Evolutionary conservation across 2,888 invertebrate genomes (phyloP).

Genomic region (Drosophila subsilvestris): DNA sequence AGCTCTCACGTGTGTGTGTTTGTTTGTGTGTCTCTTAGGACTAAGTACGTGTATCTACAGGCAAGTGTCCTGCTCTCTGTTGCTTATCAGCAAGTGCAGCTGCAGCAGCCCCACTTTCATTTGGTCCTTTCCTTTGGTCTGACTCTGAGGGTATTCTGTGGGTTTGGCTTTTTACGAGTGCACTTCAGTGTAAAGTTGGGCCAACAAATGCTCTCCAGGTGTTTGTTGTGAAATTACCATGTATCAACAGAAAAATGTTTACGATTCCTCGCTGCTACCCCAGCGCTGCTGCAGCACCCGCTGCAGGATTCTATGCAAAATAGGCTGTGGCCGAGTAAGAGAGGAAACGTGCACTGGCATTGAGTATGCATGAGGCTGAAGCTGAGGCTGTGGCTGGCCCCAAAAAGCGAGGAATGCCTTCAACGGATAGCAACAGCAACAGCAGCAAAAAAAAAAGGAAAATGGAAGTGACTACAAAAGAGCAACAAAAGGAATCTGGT

Average conservation of each 20-base stretch:
- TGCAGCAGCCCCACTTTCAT: constrained; percentile 14
- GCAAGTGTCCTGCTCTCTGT: constrained; percentile 10
- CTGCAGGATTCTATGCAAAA: constrained; percentile 40
- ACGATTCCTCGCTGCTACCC: constrained; percentile 15
- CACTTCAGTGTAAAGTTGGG: constrained; percentile 19
- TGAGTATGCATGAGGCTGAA: constrained; percentile 48
- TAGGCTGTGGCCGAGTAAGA: constrained; percentile 20
- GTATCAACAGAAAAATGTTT: constrained; percentile 49
- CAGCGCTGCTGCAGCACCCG: background rate
- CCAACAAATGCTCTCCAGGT: constrained; percentile 18
- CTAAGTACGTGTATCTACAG: constrained; percentile 2
- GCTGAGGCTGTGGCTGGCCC: constrained; percentile 34
- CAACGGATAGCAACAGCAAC: background rate
- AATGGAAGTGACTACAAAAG: background rate
- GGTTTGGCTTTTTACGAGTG: constrained; percentile 11
- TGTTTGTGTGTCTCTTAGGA: background rate
- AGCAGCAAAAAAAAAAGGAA: constrained; percentile 2
- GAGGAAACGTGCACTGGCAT: constrained; percentile 41
- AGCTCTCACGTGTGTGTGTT: background rate
- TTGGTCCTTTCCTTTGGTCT: constrained; percentile 22
- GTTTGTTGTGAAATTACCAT: constrained; percentile 38
- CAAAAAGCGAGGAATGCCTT: constrained; percentile 13
- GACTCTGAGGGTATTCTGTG: background rate
- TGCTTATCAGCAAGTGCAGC: constrained; percentile 30
- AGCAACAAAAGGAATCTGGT: constrained; percentile 13